Base-by-base conservation (phyloP, 2,797 vertebrate species). In the Rhinoraja longicauda region DNA sequence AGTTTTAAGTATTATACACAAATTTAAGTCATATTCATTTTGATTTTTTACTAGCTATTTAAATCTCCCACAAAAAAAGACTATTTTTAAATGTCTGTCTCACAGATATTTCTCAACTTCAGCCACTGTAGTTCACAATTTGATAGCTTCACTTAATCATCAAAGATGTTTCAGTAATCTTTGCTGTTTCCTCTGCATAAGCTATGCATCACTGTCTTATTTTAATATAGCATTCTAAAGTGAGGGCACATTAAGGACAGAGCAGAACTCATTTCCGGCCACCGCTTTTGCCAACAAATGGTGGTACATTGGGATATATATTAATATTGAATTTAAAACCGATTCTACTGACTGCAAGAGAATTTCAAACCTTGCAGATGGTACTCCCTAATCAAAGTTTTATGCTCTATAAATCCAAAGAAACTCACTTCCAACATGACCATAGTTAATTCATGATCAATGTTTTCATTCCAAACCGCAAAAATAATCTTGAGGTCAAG, bases 81-180 rank as follows among this genome's bases (percentile, higher is more conserved):
- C 59, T 90, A 90, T 67, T 67, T 90, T 90, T 90, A n/a, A 90
- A 62, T 67, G 64, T n/a, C 67, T 90, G 32, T 67, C 70, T 90
- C 86, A 67, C 32, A 67, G 86, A 67, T 90, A 62, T 67, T 90
- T 67, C 86, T 62, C n/a, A 90, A 32, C 32, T 90, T 62, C 62
- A 67, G 86, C 59, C 57, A 88, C 62, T 32, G 57, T 90, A 84
- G 84, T 45, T 90, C 84, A 90, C 59, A 90, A 90, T 90, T 45
- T 72, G 88, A 91, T 91, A 91, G 88, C 88, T 91, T 62, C 88
- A 91, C 32, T 91, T 91, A 91, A 91, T 72, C 82, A 86, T 86
- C 88, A 91, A 64, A 91, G 88, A 72, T 45, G 88, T 91, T 91
- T 91, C n/a, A 70, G 67, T 91, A 64, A 72, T 64, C 88, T 91